A percentile compares a stretch with the other conserved stretches of the same genome.
These are phyloP conservation scores for Eretmochelys imbricata DNA, from an alignment of 2,113 vertebrate species.

Conservation along the genomic window DNA sequence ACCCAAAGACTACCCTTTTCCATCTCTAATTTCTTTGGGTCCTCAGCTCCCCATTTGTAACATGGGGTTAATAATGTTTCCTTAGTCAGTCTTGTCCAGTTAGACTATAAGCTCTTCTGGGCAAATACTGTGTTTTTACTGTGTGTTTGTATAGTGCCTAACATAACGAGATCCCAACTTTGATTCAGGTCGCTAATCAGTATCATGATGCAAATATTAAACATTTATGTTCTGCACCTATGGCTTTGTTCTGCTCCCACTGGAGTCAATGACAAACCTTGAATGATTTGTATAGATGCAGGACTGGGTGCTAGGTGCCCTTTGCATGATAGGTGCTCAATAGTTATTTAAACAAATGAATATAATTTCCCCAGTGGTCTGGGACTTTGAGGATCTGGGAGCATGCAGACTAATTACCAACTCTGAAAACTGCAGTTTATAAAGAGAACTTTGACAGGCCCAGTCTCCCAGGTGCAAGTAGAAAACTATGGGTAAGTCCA, in stretches of 20 bases:
- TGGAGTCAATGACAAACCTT: not conserved
- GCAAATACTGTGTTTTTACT: not conserved
- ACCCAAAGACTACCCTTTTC: not conserved
- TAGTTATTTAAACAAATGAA: not conserved
- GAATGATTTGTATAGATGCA: not conserved
- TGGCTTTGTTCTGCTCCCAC: not conserved
- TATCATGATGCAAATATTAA: not conserved
- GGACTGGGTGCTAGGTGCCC: not conserved
- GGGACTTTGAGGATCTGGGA: not conserved
- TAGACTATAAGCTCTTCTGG: not conserved
- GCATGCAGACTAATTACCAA: not conserved
- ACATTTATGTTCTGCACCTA: not conserved
- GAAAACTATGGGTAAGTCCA: not conserved
- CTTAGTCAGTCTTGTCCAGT: not conserved
- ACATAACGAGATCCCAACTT: not conserved
- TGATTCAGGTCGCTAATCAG: not conserved
- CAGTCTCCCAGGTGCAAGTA: not conserved
- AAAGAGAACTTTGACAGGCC: not conserved
- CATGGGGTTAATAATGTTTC: not conserved
- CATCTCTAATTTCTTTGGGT: not conserved
- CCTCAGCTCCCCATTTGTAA: not conserved
- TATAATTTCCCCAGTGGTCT: not conserved
- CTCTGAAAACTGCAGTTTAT: not conserved
- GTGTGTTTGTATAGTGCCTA: not conserved
- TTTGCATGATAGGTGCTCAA: not conserved